Evolutionary conservation across 2,888 invertebrate species (phyloP).

Genomic region (Scrobipalpa costella): DNA sequence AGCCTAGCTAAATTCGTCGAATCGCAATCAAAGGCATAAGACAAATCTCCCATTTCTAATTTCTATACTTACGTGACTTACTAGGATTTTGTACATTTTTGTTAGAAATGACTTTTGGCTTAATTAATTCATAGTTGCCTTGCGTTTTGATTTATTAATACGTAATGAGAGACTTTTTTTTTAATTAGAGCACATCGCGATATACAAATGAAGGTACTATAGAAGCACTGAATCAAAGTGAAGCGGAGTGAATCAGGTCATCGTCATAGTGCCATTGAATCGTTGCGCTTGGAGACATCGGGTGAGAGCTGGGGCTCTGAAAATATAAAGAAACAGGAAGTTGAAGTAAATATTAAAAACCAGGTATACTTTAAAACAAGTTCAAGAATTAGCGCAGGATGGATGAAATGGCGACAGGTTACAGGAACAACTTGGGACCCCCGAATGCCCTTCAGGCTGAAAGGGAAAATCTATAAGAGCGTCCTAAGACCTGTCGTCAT

Average conservation of each 20-base stretch:
- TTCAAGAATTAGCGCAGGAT: too few relatives aligned
- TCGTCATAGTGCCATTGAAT: slow-evolving; percentile 65
- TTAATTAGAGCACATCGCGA: slow-evolving; percentile 55
- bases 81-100: slow-evolving; percentile 16
- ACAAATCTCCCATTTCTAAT: background rate
- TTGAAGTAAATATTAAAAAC: too few relatives aligned
- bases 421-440: too few relatives aligned
- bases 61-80: slow-evolving; percentile 14
- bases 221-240: slow-evolving; percentile 43
- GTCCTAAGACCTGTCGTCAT: too few relatives aligned
- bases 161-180: slow-evolving; percentile 38
- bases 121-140: slow-evolving; percentile 24
- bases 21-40: background rate
- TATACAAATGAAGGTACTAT: slow-evolving; percentile 59
- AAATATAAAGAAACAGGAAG: slow-evolving; percentile 39
- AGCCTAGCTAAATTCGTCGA: slow-evolving; percentile 50
- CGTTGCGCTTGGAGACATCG: slow-evolving; percentile 67
- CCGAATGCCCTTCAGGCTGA: too few relatives aligned
- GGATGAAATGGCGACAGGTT: too few relatives aligned
- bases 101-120: slow-evolving; percentile 25
- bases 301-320: slow-evolving; percentile 74
- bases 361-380: too few relatives aligned
- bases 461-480: too few relatives aligned
- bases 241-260: slow-evolving; percentile 57
- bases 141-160: slow-evolving; percentile 12